A percentile compares a stretch with the other conserved stretches of the same genome.
Evolutionary conservation across 2,888 invertebrate species (phyloP).

Genomic region (Graphium colonna): DNA sequence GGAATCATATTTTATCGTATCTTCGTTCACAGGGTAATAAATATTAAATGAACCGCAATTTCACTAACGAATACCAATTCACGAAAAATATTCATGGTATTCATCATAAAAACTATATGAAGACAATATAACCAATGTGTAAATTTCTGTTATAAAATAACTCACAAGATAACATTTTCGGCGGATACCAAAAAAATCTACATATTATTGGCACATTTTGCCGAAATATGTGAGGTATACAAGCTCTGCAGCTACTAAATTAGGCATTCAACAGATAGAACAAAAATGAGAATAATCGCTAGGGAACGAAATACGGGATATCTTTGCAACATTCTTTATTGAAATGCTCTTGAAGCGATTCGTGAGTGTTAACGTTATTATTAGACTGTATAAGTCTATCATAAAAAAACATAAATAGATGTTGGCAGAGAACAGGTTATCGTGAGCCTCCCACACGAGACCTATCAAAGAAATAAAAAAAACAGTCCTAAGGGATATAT

Average conservation of each 20-base stretch:
- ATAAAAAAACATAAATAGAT: constrained; percentile 20
- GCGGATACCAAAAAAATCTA: constrained; percentile 5
- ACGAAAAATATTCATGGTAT: not conserved
- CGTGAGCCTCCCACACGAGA: constrained; percentile 12
- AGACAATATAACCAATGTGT: not conserved
- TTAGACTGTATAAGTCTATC: constrained; percentile 12
- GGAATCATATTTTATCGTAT: not conserved
- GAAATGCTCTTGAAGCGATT: constrained; percentile 8
- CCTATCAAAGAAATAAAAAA: constrained; percentile 22
- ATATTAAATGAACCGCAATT: not conserved
- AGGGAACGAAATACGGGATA: constrained; percentile 1
- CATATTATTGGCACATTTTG: constrained; percentile 19
- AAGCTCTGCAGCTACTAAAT: constrained; percentile 13
- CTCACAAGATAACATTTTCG: not conserved
- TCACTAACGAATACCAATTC: not conserved
- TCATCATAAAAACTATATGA: not conserved
- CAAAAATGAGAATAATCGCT: constrained; percentile 11
- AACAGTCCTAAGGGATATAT: constrained; percentile 15
- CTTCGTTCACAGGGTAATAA: not conserved
- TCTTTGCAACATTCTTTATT: constrained; percentile 15
- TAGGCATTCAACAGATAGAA: constrained; percentile 15
- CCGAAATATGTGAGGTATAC: not conserved
- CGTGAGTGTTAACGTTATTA: constrained; percentile 8
- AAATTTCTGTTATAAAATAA: too few species aligned
- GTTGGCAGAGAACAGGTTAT: constrained; percentile 22